Conservation (phyloP, 2,797 vertebrate genomes). For the Myripristis jacobus region DNA sequence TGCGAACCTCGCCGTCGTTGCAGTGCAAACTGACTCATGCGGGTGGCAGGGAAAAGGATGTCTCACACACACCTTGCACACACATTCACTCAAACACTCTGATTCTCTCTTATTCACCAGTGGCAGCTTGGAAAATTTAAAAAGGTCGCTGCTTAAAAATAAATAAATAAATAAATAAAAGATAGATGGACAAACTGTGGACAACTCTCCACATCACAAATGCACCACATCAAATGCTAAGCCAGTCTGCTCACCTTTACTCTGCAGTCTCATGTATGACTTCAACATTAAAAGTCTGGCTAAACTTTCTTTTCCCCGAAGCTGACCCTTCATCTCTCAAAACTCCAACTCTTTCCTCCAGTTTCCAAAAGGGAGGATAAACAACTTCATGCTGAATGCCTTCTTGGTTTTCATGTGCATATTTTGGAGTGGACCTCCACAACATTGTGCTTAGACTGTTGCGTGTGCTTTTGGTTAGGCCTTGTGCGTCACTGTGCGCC, state of each 20-base stretch:
- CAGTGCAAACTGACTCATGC: not conserved
- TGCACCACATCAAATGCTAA: not conserved
- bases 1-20: slow-evolving; percentile 30
- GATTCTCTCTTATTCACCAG: no score
- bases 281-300: not conserved
- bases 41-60: slow-evolving; percentile 14
- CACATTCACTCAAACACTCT: slow-evolving; percentile 14
- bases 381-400: not conserved
- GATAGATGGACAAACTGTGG: not conserved
- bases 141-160: not conserved
- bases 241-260: no score
- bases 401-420: not conserved
- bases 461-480: no score
- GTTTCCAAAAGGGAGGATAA: not conserved
- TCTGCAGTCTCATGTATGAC: not conserved
- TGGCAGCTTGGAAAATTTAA: not conserved
- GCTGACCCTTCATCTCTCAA: not conserved
- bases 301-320: no score
- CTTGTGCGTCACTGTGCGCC: no score
- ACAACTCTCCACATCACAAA: slow-evolving; percentile 6
- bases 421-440: not conserved
- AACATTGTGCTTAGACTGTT: no score
- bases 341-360: not conserved
- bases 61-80: slow-evolving; percentile 9
- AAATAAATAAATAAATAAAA: not conserved